phyloP scores from a whole-genome alignment of 2,797 vertebrate species.

The Varecia variegata region DNA sequence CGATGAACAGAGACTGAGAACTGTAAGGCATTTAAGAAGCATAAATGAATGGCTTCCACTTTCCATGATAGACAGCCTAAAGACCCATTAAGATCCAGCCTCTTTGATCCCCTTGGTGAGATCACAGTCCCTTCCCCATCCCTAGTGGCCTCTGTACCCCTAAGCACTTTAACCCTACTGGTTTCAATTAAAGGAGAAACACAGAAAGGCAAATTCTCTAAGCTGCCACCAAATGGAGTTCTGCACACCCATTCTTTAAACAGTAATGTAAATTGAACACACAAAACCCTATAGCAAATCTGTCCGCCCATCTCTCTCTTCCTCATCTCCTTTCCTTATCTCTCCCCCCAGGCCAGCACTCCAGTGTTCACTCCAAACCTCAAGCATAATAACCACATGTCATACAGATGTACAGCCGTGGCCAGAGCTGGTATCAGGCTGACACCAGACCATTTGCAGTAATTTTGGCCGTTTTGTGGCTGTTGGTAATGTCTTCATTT shows the following conservation, averaged over 20 bases:
- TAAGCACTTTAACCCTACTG: neutral
- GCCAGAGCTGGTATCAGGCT: neutral
- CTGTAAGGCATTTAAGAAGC: neutral
- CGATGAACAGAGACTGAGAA: slow-evolving; percentile 2
- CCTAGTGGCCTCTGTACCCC: neutral
- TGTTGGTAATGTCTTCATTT: slow-evolving; percentile 13
- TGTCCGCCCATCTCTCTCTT: slow-evolving; percentile 52
- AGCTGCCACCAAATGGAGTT: slow-evolving; percentile 22
- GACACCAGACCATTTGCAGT: neutral
- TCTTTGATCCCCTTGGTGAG: slow-evolving; percentile 22
- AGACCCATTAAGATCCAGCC: neutral
- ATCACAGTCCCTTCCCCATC: neutral
- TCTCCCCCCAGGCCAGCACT: neutral
- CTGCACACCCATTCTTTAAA: neutral
- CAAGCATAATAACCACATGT: slow-evolving; percentile 44
- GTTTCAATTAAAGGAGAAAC: slow-evolving; percentile 43
- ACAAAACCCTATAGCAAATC: slow-evolving; percentile 63
- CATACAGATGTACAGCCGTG: slow-evolving; percentile 28
- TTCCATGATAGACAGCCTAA: neutral
- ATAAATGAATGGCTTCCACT: neutral
- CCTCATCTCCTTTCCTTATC: slow-evolving; percentile 35
- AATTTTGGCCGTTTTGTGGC: slow-evolving; percentile 30
- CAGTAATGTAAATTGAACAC: slow-evolving; percentile 61
- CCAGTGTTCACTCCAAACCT: slow-evolving; percentile 46
- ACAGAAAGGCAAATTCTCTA: slow-evolving; percentile 4